A percentile compares a stretch with the other conserved stretches of the same genome.
Evolutionary conservation across 2,888 invertebrate species (phyloP).

Genomic region (Cremastinae sp.): DNA sequence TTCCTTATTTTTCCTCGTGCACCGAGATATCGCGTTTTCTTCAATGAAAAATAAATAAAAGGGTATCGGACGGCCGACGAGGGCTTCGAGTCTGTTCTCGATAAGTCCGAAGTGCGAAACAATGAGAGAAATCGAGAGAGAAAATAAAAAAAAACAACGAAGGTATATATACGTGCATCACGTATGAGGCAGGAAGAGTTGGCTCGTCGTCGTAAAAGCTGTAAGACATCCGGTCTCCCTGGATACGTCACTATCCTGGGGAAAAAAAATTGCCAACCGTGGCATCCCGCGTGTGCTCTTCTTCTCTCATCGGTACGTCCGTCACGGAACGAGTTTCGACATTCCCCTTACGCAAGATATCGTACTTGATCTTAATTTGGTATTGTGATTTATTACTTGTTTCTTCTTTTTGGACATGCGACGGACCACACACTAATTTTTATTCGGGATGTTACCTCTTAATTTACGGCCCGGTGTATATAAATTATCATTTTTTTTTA

Average conservation of each 20-base stretch:
- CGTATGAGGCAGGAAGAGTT: constrained; percentile 70
- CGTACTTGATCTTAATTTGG: constrained; percentile 27
- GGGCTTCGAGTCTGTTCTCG: not conserved
- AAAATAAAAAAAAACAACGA: constrained; percentile 52
- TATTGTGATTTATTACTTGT: constrained; percentile 7
- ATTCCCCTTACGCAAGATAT: constrained; percentile 1
- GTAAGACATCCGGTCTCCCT: constrained; percentile 63
- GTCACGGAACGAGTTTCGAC: constrained; percentile 6
- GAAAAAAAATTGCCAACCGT: constrained; percentile 16
- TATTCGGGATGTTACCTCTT: not conserved
- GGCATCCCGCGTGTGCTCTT: constrained; percentile 2
- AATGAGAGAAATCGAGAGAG: constrained; percentile 24
- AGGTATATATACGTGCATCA: constrained; percentile 60
- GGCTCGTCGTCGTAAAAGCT: constrained; percentile 65
- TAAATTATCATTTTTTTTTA: not conserved
- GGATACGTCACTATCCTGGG: constrained; percentile 11
- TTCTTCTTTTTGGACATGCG: no score
- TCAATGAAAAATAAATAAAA: constrained; percentile 2
- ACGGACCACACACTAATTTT: constrained; percentile 14
- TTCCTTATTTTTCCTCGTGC: not conserved
- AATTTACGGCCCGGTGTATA: not conserved
- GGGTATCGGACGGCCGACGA: no score
- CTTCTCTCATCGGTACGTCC: constrained; percentile 18
- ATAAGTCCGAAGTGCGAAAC: not conserved
- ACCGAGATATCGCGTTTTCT: not conserved